phyloP scores from a whole-genome alignment of 1,140 invertebrate species.

The Brachionus asplanchnoidis region DNA sequence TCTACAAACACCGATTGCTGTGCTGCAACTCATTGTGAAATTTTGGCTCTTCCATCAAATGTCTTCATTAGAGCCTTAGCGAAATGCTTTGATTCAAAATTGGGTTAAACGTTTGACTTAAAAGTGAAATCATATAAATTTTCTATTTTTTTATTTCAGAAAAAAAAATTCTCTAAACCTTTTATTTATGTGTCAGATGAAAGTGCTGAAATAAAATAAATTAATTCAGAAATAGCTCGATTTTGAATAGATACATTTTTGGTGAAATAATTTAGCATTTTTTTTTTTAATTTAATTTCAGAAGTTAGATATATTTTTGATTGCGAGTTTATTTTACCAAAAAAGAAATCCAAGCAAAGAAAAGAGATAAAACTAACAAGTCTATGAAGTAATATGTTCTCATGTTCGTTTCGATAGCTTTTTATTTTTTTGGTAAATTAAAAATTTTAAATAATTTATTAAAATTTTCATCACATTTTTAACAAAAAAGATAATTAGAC shows the following conservation, averaged over 20 bases:
- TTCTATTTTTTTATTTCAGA: too few species aligned
- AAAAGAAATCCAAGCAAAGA: neutral
- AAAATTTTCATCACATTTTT: neutral
- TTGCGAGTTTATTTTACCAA: neutral
- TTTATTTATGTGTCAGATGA: neutral
- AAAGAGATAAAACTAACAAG: neutral
- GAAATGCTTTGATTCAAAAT: neutral
- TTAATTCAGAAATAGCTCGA: too few species aligned
- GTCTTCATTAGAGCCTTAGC: too few species aligned
- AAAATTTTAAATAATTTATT: neutral
- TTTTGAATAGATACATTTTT: neutral
- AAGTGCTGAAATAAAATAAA: neutral
- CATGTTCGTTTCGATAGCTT: slow-evolving; percentile 30
- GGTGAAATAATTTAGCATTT: neutral
- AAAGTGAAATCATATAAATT: neutral
- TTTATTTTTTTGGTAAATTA: neutral
- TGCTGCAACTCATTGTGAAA: neutral
- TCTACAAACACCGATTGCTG: neutral
- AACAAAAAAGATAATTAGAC: neutral
- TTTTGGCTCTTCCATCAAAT: neutral
- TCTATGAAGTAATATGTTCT: neutral
- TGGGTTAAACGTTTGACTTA: neutral
- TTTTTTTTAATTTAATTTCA: neutral
- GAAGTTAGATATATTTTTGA: neutral
- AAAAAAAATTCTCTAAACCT: too few species aligned